Base-by-base conservation (phyloP, 2,113 vertebrate species). In the Saiga tatarica region DNA sequence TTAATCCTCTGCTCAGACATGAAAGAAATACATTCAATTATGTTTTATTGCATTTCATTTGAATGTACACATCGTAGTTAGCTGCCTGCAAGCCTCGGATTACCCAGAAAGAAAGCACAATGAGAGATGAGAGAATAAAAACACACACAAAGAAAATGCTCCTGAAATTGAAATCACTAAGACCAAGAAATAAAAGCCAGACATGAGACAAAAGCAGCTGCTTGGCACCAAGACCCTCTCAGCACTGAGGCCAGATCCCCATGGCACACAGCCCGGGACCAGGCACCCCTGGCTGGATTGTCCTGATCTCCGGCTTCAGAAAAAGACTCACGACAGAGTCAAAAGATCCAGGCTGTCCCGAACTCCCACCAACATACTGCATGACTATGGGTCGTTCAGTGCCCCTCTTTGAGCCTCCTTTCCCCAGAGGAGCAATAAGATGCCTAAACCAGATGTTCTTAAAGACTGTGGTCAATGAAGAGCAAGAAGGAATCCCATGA, bases 31-130 rank as follows among this genome's bases (percentile, higher is more conserved):
- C 9, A 64, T 96, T 98, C 92, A 96, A 97, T 98, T 98, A 98
- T 98, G 97, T 98, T 98, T 97, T 92, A 94, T 95, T 95, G 87
- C 87, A 1, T 95, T 98, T 97, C 96, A 89, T 97, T 98, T 93
- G 88, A 89, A 91, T 84, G 92, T 94, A 55, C 92, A 91, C 0
- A 1, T 26, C 23, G 30, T 96, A 95, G 87, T 90, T 3, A 30
- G 94, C 96, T 82, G 94, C 94, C 96, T 98, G 92, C 87, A 91
- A 95, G 97, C 91, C 71, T 95, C n/a, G 36, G 96, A 97, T 90
- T 94, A 95, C 76, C 89, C 76, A 59, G 92, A 95, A 53, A 97
- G 96, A 94, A 94, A 79, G 90, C 96, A 95, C 97, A 96, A 84
- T 67, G 84, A 92, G 91, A 97, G 78, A 87, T 0, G 23, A 76